Evolutionary conservation across 2,113 vertebrate species (phyloP).

Genomic region (Campylomormyrus numenius): DNA sequence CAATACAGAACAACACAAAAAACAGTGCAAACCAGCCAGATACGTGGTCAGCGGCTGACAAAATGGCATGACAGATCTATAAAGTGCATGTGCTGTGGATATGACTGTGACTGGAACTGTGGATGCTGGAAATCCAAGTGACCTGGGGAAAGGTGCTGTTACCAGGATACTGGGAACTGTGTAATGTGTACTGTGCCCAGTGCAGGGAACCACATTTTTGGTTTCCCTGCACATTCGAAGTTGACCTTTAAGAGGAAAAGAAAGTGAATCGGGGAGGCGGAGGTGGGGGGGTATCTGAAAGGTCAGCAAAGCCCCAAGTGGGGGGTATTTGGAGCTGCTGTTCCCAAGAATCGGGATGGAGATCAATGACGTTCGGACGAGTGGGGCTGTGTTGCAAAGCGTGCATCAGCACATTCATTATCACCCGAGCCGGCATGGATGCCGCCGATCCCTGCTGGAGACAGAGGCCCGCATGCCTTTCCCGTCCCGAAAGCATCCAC

Average conservation of each 20-base stretch:
- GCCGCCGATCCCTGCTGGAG: neutral
- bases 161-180: neutral
- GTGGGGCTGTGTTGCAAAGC: neutral
- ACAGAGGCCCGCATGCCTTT: neutral
- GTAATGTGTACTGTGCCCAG: neutral
- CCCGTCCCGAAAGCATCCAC: neutral
- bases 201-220: neutral
- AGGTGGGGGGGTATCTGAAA: neutral
- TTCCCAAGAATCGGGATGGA: neutral
- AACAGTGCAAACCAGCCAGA: neutral
- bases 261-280: neutral
- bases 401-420: constrained; percentile 42
- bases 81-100: neutral
- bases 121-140: neutral
- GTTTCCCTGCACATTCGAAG: neutral
- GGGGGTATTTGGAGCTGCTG: neutral
- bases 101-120: neutral
- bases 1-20: neutral
- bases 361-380: neutral
- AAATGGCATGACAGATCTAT: neutral
- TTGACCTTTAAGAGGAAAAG: neutral
- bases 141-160: neutral
- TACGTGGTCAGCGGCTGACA: neutral
- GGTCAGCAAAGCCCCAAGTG: constrained; percentile 3
- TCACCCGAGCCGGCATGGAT: constrained; percentile 34